Conservation (phyloP, 2,888 invertebrate species). For the Rhingia rostrata region DNA sequence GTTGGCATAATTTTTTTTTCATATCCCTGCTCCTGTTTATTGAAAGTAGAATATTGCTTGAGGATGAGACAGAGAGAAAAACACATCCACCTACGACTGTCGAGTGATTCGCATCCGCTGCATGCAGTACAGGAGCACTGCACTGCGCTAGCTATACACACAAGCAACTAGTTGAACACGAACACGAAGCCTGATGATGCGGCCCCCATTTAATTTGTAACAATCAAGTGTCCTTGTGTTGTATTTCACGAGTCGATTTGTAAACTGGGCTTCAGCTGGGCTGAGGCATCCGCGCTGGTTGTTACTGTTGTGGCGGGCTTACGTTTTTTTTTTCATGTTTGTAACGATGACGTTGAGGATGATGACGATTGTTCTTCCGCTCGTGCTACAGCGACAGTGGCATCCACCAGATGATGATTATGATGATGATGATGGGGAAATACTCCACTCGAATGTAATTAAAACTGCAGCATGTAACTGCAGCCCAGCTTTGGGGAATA, state of each 20-base stretch:
- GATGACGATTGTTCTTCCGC: constrained; percentile 57
- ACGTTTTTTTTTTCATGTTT: background rate
- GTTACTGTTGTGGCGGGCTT: background rate
- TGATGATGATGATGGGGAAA: constrained; percentile 48
- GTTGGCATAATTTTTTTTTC: constrained; percentile 51
- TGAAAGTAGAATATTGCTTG: constrained; percentile 52
- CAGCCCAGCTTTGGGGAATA: constrained; percentile 34
- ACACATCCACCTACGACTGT: constrained; percentile 34
- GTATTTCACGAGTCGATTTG: constrained; percentile 45
- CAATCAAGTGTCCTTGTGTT: constrained; percentile 68
- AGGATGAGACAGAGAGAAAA: constrained; percentile 31
- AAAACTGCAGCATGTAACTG: constrained; percentile 58
- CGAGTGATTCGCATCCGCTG: constrained; percentile 4
- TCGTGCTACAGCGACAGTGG: background rate
- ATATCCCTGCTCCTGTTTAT: constrained; percentile 34
- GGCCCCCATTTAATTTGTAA: constrained; percentile 68
- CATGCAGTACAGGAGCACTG: background rate
- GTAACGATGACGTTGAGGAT: constrained; percentile 17
- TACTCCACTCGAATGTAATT: constrained; percentile 68
- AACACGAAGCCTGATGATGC: constrained; percentile 57
- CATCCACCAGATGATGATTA: constrained; percentile 32
- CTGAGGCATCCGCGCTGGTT: background rate
- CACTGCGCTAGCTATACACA: background rate
- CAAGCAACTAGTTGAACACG: constrained; percentile 56
- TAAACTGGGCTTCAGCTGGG: constrained; percentile 5